Base-by-base conservation (phyloP, 2,888 invertebrate genomes). In the Lepidochitona cinerea region DNA sequence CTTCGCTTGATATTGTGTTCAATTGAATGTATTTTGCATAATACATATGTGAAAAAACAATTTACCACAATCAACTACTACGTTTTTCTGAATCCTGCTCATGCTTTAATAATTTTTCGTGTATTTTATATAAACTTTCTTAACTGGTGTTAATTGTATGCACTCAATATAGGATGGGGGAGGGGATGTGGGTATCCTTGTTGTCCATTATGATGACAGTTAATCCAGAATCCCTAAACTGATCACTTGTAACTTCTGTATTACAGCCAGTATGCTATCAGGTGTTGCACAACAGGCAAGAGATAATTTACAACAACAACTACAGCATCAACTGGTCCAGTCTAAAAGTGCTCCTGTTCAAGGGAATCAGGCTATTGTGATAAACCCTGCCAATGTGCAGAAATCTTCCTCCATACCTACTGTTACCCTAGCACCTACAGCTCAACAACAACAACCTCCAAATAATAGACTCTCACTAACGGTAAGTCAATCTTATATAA, bases 381-480 rank as follows among this genome's bases (percentile, higher is more conserved):
- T 70, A 14, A 66, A 3, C 37, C 35, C 26, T 64, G 33, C 26
- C 26, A 23, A 23, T 4, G 81, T 83, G 69, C 82, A 82, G 32
- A 75, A 72, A 26, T 72, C 74, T 9, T 69, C 75, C 53, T 37
- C 75, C 18, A 70, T 76, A 23, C 71, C 73, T 18, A 36, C 78
- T 18, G 74, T 68, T 37, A 74, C 71, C 65, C 70, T 68, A 32
- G 41, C 77, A 52, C 75, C 73, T 35, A 68, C 76, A 35, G 41
- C 66, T 2, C 77, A 68, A 74, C 80, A 72, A 41, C 80, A 72
- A 70, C 83, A 75, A 66, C 78, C 73, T 23, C n/a, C 72, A 66
- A 89, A 89, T 74, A 90, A 88, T 74, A 88, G 87, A 29, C 82
- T 91, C 5, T 90, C 90, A 23, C 83, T 91, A 3, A 90, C 89